phyloP scores from a whole-genome alignment of 2,113 vertebrate species.

The Syngnathus typhle region DNA sequence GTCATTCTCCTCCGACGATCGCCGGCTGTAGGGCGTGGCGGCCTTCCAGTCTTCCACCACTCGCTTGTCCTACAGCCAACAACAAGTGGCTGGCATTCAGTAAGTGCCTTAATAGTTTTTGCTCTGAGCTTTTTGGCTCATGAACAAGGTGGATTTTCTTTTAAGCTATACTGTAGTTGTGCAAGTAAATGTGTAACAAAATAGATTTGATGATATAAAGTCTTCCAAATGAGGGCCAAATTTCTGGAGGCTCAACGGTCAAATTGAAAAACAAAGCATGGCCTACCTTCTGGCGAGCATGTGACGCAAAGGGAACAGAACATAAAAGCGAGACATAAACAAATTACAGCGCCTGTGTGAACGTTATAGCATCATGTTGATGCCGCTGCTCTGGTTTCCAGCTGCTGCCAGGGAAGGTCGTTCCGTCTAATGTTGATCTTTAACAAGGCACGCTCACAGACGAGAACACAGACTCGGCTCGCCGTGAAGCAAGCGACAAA shows the following conservation, averaged over 20 bases:
- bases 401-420: not conserved
- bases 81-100: not conserved
- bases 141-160: no score
- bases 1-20: slow-evolving; percentile 50
- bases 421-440: slow-evolving; percentile 14
- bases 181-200: not conserved
- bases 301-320: not conserved
- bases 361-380: slow-evolving; percentile 12
- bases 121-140: no score
- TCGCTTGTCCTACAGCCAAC: slow-evolving; percentile 71
- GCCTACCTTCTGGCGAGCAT: not conserved
- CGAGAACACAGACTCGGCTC: not conserved
- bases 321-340: not conserved
- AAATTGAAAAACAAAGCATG: not conserved
- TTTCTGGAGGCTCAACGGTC: not conserved
- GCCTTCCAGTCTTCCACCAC: slow-evolving; percentile 71
- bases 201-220: not conserved
- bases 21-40: slow-evolving; percentile 30
- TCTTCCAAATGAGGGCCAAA: not conserved
- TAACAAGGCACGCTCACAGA: not conserved
- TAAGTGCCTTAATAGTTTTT: no score
- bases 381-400: slow-evolving; percentile 15
- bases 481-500: not conserved
- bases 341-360: not conserved
- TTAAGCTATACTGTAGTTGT: not conserved